Conservation (phyloP, 2,888 invertebrate species). For the Mesoligia furuncula region DNA sequence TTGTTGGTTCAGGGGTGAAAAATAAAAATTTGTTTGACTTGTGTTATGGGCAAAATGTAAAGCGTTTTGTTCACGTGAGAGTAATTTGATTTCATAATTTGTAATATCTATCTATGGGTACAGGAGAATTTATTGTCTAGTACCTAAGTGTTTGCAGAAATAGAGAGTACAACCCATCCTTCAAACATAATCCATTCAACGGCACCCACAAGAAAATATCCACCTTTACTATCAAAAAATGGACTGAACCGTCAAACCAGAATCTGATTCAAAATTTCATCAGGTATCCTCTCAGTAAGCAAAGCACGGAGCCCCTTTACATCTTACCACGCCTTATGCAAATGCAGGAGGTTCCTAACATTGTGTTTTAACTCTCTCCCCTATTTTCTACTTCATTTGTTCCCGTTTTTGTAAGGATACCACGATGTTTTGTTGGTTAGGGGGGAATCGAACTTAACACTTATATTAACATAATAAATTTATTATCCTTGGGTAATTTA, state of each 20-base stretch:
- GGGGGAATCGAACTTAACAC: background rate
- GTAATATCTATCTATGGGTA: too few relatives aligned
- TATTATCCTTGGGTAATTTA: background rate
- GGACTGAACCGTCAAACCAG: slow-evolving; percentile 42
- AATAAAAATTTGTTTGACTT: background rate
- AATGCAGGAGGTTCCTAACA: slow-evolving; percentile 70
- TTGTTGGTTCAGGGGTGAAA: background rate
- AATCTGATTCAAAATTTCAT: slow-evolving; percentile 74
- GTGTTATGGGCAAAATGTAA: background rate
- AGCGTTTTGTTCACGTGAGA: background rate
- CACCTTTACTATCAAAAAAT: slow-evolving; percentile 34
- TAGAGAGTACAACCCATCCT: background rate
- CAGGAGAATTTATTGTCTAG: background rate
- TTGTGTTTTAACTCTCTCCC: slow-evolving; percentile 69
- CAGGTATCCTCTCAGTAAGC: slow-evolving; percentile 71
- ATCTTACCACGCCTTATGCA: slow-evolving; percentile 73
- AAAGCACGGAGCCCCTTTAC: slow-evolving; percentile 72
- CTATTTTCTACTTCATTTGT: slow-evolving; percentile 71
- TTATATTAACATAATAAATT: background rate
- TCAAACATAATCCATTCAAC: slow-evolving; percentile 9
- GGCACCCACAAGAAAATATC: background rate
- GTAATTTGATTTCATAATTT: background rate
- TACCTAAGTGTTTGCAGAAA: background rate
- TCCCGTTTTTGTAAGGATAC: slow-evolving; percentile 49
- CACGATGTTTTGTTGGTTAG: slow-evolving; percentile 25